Evolutionary conservation across 2,888 invertebrate species (phyloP).

Genomic region (Tenthredo scrophulariae): DNA sequence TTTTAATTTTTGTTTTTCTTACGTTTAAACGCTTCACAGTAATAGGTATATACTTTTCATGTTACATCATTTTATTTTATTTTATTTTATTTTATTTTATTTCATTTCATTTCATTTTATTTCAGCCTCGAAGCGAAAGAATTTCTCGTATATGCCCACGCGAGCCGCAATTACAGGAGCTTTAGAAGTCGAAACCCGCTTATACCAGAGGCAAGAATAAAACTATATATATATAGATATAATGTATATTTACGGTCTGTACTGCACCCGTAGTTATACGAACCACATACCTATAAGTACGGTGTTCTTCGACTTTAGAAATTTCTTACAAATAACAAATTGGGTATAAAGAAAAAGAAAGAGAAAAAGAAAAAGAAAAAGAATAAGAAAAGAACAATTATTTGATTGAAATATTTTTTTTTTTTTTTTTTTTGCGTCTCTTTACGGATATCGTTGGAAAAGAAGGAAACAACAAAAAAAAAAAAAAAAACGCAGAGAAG

Average conservation of each 20-base stretch:
- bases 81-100: not conserved
- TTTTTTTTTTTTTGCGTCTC: not conserved
- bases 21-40: too few species aligned
- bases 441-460: not conserved
- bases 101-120: not conserved
- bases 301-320: not conserved
- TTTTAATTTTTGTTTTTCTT: too few species aligned
- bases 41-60: too few species aligned
- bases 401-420: not conserved
- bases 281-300: not conserved
- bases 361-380: not conserved
- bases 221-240: slow-evolving; percentile 11
- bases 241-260: not conserved
- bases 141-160: slow-evolving; percentile 21
- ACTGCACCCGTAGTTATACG: not conserved
- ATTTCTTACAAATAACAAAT: not conserved
- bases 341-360: not conserved
- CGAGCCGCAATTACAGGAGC: slow-evolving; percentile 36
- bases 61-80: not conserved
- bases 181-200: slow-evolving; percentile 46
- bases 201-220: not conserved
- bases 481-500: too few species aligned
- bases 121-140: not conserved
- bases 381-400: not conserved
- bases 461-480: too few species aligned